A percentile compares a stretch with the other conserved stretches of the same genome.
Conservation (phyloP, 2,797 vertebrate species). For the Nyctibius grandis region DNA sequence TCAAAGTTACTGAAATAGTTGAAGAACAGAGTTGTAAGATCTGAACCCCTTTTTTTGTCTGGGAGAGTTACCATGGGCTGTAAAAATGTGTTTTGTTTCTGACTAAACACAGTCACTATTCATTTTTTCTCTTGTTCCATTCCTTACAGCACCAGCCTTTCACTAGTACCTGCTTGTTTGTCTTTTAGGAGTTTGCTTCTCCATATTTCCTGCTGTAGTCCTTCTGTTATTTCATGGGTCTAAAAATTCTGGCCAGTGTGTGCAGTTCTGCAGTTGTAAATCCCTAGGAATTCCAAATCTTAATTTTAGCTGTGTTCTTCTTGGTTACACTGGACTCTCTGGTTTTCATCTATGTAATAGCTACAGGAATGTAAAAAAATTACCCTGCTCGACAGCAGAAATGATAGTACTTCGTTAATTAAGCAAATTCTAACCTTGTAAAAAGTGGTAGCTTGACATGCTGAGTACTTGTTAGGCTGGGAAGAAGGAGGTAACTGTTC, state of each 20-base stretch:
- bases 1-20: not conserved
- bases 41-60: not conserved
- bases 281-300: not conserved
- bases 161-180: fast-evolving
- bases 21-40: not conserved
- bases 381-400: not conserved
- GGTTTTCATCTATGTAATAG: not conserved
- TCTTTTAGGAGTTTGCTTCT: not conserved
- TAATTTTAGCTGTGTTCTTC: not conserved
- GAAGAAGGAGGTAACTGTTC: not conserved
- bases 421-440: not conserved
- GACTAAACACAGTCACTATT: not conserved
- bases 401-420: not conserved
- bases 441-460: too few relatives aligned
- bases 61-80: not conserved
- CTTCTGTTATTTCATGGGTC: not conserved
- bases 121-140: fast-evolving
- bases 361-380: not conserved
- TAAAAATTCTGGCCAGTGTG: not conserved
- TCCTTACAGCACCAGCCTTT: not conserved
- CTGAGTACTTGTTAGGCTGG: not conserved
- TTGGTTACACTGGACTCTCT: not conserved
- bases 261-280: not conserved
- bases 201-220: not conserved
- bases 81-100: not conserved